Evolutionary conservation across 2,797 vertebrate genomes (phyloP).

Genomic region (Melanogrammus aeglefinus): DNA sequence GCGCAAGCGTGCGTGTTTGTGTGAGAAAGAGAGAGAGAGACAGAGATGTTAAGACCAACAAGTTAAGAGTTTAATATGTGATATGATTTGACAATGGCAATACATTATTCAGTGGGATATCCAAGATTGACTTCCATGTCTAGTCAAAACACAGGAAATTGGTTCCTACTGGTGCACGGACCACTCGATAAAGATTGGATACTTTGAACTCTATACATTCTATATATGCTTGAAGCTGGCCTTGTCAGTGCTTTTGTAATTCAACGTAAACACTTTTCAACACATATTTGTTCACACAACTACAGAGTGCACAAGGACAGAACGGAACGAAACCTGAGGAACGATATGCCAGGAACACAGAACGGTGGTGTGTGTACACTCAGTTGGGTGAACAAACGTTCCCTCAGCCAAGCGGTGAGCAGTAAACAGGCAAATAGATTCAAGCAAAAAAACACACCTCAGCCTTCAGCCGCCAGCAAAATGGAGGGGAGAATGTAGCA

Average conservation of each 20-base stretch:
- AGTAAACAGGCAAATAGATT: background rate
- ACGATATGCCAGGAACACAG: background rate
- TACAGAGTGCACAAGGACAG: background rate
- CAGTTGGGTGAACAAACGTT: background rate
- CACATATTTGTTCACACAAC: background rate
- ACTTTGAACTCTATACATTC: background rate
- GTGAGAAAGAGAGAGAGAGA: too few species aligned
- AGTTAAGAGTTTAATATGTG: background rate
- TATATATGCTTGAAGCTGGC: background rate
- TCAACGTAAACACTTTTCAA: background rate
- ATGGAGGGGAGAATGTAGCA: background rate
- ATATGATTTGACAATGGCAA: background rate
- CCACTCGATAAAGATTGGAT: background rate
- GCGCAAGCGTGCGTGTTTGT: too few species aligned
- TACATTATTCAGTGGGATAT: background rate
- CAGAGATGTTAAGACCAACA: background rate
- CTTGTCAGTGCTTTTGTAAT: background rate
- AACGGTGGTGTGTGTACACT: background rate
- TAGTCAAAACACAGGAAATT: background rate
- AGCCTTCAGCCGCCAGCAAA: background rate
- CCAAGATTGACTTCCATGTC: background rate
- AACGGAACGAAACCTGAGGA: background rate
- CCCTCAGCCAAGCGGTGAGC: background rate
- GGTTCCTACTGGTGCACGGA: background rate
- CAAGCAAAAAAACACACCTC: background rate